Base-by-base conservation (phyloP, 2,113 vertebrate genomes). In the Chaetodon trifascialis region DNA sequence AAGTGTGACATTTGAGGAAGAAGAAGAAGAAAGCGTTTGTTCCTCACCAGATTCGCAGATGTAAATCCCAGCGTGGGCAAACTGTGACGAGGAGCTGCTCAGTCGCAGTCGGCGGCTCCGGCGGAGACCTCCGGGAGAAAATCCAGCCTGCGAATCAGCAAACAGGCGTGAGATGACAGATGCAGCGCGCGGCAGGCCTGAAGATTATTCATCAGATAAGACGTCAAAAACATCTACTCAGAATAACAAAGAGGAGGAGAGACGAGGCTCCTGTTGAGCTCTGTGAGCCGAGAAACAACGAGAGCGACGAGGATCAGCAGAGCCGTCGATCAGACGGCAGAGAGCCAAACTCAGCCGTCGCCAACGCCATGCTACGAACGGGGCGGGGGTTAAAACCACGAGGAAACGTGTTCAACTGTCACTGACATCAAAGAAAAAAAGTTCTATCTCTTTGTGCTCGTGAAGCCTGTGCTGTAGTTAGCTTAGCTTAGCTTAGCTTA, bases 31-130 rank as follows among this genome's bases (percentile, higher is more conserved):
- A 3, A 56, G 64, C 49, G 5, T 21, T 30, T 38, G 54, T 62
- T 83, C 34, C 86, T 90, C 68, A 88, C 86, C 86, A 86, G 83
- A 76, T 54, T 70, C 3, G 23, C 64, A 71, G 68, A 76, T 51
- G 63, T 40, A 76, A 83, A 82, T 73, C 71, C 79, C 77, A 49
- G 46, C 0, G 79, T 40, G 80, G 64, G 49, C n/a, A 67, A 76
- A 55, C 4, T 30, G 80, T 64, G 86, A 84, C 11, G 34, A 76
- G 59, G 44, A 30, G 40, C 25, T 60, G 46, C 69, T 82, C 74
- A 23, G 34, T 36, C 49, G 14, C 60, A 17, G 82, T 38, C 44
- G 7, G 73, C 14, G 2, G 25, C 51, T 76, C 68, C 38, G 17
- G 34, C 30, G 4, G 9, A 47, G 62, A 72, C 59, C 19, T 51